phyloP scores from a whole-genome alignment of 2,888 invertebrate genomes.

The Sphaeridia pumilis region DNA sequence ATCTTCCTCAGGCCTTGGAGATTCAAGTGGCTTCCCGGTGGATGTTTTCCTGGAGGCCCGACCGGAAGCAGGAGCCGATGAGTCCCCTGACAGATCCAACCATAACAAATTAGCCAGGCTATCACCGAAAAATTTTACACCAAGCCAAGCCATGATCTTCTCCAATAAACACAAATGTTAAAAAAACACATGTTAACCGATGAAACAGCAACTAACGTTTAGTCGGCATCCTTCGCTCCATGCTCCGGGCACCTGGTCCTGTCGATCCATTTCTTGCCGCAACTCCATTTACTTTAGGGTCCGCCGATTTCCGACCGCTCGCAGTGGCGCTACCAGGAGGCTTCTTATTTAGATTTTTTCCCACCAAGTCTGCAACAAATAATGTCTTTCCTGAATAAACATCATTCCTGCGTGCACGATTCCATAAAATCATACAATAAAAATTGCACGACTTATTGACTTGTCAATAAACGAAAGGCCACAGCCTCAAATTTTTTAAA shows the following conservation, averaged over 20 bases:
- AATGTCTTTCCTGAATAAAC: too few species aligned
- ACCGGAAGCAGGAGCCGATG: conserved; percentile 11
- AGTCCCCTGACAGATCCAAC: conserved; percentile 4
- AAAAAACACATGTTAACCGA: background rate
- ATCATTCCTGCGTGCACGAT: too few species aligned
- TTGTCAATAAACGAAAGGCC: too few species aligned
- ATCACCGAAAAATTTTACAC: background rate
- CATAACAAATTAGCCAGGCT: background rate
- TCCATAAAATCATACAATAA: too few species aligned
- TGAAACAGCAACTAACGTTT: conserved; percentile 7
- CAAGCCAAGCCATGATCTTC: too few species aligned
- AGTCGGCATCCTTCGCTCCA: conserved; percentile 1
- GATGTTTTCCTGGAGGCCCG: conserved; percentile 13
- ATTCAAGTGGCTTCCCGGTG: conserved; percentile 6
- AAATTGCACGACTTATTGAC: too few species aligned
- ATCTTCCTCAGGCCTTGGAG: conserved; percentile 7
- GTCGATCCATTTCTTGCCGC: background rate
- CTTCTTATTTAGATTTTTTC: conserved; percentile 4
- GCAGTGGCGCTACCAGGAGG: background rate
- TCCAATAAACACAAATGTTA: background rate
- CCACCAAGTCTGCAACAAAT: conserved; percentile 12
- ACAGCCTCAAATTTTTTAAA: background rate
- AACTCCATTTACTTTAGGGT: conserved; percentile 4
- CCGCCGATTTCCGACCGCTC: background rate
- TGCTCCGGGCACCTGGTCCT: background rate